Base-by-base conservation (phyloP, 2,888 invertebrate species). In the Psylliodes chrysocephalus region DNA sequence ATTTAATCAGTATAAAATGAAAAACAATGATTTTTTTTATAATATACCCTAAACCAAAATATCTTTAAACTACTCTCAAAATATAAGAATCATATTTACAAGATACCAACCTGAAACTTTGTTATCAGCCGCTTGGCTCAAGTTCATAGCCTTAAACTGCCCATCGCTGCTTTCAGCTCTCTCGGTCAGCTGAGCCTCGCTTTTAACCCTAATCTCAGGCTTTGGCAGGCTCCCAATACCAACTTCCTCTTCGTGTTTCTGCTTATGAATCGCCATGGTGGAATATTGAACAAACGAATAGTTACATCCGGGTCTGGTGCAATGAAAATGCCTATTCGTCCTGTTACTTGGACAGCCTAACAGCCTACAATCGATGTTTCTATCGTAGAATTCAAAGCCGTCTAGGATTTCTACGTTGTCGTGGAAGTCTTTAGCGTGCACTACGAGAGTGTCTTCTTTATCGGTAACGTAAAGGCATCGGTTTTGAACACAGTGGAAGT, bases 361-460 rank as follows among this genome's bases (percentile, higher is more conserved):
- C 35, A 90, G 81, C 25, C 90, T 85, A 75, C 92, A 92, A 76
- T 91, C 90, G 14, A 90, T 87, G 77, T 87, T 88, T 53, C 84
- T 86, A 77, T 92, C 92, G 80, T 91, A 95, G 81, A 93, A 93
- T 66, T 93, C 91, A 77, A 94, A 96, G 0, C 94, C 93, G 51
- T 94, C 92, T 33, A 93, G 83, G 56, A 95, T 91, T 72, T 91
- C 92, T 42, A 90, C 88, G 72, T 92, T 89, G 68, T 91, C 91
- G 81, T 96, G 95, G 74, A 92, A 93, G 80, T 95, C 94, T 75
- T 92, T 89, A 81, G 93, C 90, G 78, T 96, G 96, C 73, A 91
- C 89, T 64, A 92, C 88, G 73, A 95, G 87, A 33, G 91, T 88
- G 66, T 91, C 90, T 62, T 92, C 89, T 49, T 90, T 87, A 78